A percentile compares a stretch with the other conserved stretches of the same genome.
Evolutionary conservation across 2,797 vertebrate species (phyloP).

Genomic region (Ciconia nigra): DNA sequence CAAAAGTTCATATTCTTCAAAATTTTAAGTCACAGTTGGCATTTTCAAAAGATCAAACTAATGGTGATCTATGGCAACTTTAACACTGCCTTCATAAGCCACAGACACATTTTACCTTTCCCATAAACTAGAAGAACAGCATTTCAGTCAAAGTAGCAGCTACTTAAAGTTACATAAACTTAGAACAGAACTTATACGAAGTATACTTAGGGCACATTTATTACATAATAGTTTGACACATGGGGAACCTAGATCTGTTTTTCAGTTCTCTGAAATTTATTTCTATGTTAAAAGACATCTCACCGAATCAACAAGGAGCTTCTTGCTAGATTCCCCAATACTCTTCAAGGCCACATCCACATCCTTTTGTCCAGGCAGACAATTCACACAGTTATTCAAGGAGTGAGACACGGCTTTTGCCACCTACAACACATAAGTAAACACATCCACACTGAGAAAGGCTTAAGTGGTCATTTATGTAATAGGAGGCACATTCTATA

Average conservation of each 20-base stretch:
- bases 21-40: not conserved
- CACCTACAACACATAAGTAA: slow-evolving; percentile 78
- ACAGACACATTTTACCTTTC: not conserved
- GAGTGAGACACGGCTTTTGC: slow-evolving; percentile 98
- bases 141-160: not conserved
- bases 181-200: not conserved
- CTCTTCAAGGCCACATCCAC: slow-evolving; percentile 97
- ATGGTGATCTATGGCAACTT: not conserved
- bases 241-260: not conserved
- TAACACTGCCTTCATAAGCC: not conserved
- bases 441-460: not conserved
- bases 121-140: not conserved
- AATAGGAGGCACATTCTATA: not conserved
- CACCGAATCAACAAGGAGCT: slow-evolving; percentile 93
- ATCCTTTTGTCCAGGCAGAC: slow-evolving; percentile 97
- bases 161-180: not conserved
- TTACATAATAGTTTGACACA: not conserved
- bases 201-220: not conserved
- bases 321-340: slow-evolving; percentile 98
- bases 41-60: not conserved
- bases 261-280: not conserved
- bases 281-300: slow-evolving; percentile 47
- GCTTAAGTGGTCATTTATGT: not conserved
- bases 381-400: slow-evolving; percentile 98
- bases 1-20: not conserved